phyloP scores from a whole-genome alignment of 2,888 invertebrate genomes.

The Hyposoter didymator region DNA sequence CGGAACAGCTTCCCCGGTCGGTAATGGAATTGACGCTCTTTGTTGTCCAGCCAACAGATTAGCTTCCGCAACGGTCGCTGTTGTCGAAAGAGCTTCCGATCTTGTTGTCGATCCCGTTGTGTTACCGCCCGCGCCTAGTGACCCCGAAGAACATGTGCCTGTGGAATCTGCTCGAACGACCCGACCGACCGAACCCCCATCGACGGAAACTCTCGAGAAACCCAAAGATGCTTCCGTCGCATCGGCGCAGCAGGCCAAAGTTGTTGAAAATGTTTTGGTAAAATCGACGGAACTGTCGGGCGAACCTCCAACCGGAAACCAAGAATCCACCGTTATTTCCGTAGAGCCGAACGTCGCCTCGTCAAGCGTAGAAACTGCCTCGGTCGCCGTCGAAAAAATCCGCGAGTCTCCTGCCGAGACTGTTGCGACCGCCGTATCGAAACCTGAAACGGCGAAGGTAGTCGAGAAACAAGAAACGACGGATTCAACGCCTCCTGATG shows the following conservation, averaged over 20 bases:
- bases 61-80: conserved; percentile 25
- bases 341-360: background rate
- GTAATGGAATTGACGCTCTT: conserved; percentile 52
- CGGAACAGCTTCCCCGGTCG: conserved; percentile 56
- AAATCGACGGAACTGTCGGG: conserved; percentile 48
- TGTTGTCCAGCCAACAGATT: conserved; percentile 4
- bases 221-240: background rate
- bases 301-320: background rate
- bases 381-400: background rate
- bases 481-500: background rate
- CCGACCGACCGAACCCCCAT: background rate
- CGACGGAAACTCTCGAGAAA: background rate
- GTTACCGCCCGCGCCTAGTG: conserved; percentile 25
- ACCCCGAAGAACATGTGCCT: conserved; percentile 50
- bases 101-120: background rate
- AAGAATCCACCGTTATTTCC: background rate
- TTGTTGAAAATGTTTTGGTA: conserved; percentile 31
- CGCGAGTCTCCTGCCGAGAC: background rate
- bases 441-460: background rate
- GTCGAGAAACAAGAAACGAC: background rate
- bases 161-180: background rate
- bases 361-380: background rate
- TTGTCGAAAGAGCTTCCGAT: conserved; percentile 25
- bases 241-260: background rate
- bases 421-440: background rate